Conservation (phyloP, 2,113 vertebrate genomes). For the Gorsachius goisagi region DNA sequence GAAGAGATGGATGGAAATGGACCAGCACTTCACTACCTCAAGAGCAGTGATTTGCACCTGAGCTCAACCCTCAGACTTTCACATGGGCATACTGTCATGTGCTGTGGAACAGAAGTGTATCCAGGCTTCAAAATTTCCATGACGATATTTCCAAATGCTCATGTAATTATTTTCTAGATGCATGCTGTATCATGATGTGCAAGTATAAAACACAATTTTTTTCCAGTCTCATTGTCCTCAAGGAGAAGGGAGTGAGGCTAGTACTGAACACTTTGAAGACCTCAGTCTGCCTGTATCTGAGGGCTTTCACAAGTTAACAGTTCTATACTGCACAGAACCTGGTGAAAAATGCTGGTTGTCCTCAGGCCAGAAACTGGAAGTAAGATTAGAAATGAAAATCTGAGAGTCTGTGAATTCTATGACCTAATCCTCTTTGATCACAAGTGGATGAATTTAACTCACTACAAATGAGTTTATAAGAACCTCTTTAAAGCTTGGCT, state of each 20-base stretch:
- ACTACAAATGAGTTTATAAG: background rate
- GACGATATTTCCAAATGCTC: background rate
- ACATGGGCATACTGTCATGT: background rate
- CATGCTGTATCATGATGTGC: background rate
- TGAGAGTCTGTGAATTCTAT: background rate
- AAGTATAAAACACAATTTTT: background rate
- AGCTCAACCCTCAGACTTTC: background rate
- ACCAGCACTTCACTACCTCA: background rate
- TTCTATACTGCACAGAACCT: background rate
- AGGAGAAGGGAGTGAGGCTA: background rate
- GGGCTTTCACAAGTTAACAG: background rate
- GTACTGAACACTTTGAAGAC: background rate
- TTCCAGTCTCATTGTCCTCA: background rate
- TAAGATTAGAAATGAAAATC: background rate
- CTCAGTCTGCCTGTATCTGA: background rate
- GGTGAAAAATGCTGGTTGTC: background rate
- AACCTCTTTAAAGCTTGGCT: background rate
- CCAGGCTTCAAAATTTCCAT: background rate
- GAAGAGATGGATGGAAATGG: background rate
- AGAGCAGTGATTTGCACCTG: background rate
- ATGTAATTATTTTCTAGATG: background rate
- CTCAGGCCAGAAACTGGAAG: background rate
- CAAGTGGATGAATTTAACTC: background rate
- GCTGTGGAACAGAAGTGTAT: fast-evolving
- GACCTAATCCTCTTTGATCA: background rate